Evolutionary conservation across 2,113 vertebrate genomes (phyloP).

Genomic region (Passer domesticus): DNA sequence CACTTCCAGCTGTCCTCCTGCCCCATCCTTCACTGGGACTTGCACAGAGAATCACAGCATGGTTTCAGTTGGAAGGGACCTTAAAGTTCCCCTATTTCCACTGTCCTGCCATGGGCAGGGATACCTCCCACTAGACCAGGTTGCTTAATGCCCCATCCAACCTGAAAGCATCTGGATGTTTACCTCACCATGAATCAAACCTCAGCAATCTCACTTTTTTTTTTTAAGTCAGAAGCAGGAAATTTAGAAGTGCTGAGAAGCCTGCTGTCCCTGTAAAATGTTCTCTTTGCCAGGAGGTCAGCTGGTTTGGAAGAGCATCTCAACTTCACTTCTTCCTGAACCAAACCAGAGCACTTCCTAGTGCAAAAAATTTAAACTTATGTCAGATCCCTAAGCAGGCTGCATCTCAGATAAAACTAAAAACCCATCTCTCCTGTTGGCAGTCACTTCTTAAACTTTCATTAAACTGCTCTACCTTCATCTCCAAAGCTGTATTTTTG

Average conservation of each 20-base stretch:
- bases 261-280: background rate
- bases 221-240: background rate
- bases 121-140: background rate
- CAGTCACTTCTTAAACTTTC: background rate
- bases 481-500: constrained; percentile 4
- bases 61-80: background rate
- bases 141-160: background rate
- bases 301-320: background rate
- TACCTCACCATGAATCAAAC: background rate
- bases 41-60: background rate
- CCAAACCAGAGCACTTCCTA: background rate
- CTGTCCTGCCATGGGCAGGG: background rate
- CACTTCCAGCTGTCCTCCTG: background rate
- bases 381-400: background rate
- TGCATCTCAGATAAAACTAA: background rate
- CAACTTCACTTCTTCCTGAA: background rate
- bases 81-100: background rate
- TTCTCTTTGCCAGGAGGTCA: background rate
- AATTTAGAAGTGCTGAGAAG: background rate
- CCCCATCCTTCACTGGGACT: background rate
- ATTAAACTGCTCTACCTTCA: background rate
- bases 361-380: background rate
- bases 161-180: background rate
- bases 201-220: background rate
- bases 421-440: background rate